Base-by-base conservation (phyloP, 1,140 invertebrate genomes). In the Drosophila auraria region DNA sequence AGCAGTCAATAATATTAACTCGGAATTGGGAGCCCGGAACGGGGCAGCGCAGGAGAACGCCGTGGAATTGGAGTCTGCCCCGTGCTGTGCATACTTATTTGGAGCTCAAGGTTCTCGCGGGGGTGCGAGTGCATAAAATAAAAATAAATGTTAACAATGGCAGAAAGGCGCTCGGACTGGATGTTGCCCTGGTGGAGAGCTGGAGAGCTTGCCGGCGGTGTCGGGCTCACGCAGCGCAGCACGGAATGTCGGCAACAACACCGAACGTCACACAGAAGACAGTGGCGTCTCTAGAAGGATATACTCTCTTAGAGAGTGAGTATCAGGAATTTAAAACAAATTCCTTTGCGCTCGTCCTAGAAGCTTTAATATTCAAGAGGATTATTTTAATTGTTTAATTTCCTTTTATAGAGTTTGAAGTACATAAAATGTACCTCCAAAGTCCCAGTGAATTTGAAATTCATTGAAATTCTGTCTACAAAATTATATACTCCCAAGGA, bases 61-160 rank as follows among this genome's bases (percentile, higher is more conserved):
- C 65, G 25, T 56, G 65, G 58, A 33, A 51, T 27, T 60, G 74
- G 57, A 69, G 51, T 73, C 63, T 66, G 86, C 78, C 84, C 86
- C 84, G 84, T 89, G 84, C 84, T 89, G 84, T 89, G 84, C 84
- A 89, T 89, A 89, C 86, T 89, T 89, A 89, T 89, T 89, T 84
- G 84, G 51, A 89, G 84, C 84, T 89, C 84, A 87, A 74, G 82
- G 69, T 27, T 57, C 8, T 15, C 7, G 30, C 40, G 47, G 40
- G 45, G 73, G 60, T 86, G 84, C 76, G 84, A 87, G 84, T 89
- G 84, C 84, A 87, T 87, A 87, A 89, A 87, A 87, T 87, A 87
- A 84, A 90, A 87, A 87, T 90, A 87, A 87, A 87, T 90, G 84
- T 81, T 87, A 84, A 84, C 84, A 87, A 90, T 87, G 84, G 84